These are phyloP conservation scores for Pedetes capensis DNA, from an alignment of 2,113 vertebrate species.

Conservation along the genomic window DNA sequence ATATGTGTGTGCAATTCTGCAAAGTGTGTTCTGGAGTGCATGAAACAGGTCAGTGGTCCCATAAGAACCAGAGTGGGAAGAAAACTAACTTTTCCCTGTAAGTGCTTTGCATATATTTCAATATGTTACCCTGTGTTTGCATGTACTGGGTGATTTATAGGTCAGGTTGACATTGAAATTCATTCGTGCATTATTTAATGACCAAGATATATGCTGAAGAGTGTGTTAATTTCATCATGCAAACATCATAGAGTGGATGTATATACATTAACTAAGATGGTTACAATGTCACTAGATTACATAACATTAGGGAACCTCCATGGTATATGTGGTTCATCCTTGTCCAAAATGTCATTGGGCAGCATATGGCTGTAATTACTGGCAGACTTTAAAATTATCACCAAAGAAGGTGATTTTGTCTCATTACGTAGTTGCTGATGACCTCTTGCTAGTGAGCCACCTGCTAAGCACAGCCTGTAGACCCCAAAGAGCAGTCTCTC, in stretches of 20 bases:
- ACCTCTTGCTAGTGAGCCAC: background rate
- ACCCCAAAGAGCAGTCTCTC: background rate
- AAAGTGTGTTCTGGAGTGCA: background rate
- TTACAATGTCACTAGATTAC: background rate
- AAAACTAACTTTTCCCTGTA: background rate
- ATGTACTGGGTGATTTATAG: background rate
- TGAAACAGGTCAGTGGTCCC: background rate
- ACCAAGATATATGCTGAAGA: background rate
- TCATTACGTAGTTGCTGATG: background rate
- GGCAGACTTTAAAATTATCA: background rate
- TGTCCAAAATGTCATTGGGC: background rate
- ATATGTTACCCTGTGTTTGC: background rate
- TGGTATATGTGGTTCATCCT: background rate
- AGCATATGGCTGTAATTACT: background rate
- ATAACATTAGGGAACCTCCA: background rate
- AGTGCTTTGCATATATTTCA: background rate
- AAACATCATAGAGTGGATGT: background rate
- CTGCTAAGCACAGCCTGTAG: background rate
- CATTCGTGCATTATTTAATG: background rate
- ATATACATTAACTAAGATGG: background rate
- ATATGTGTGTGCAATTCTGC: background rate
- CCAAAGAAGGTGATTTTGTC: background rate
- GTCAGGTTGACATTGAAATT: background rate
- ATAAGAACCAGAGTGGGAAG: background rate
- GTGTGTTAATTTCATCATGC: background rate